phyloP scores from a whole-genome alignment of 2,113 vertebrate species.

The Muntiacus muntjak region DNA sequence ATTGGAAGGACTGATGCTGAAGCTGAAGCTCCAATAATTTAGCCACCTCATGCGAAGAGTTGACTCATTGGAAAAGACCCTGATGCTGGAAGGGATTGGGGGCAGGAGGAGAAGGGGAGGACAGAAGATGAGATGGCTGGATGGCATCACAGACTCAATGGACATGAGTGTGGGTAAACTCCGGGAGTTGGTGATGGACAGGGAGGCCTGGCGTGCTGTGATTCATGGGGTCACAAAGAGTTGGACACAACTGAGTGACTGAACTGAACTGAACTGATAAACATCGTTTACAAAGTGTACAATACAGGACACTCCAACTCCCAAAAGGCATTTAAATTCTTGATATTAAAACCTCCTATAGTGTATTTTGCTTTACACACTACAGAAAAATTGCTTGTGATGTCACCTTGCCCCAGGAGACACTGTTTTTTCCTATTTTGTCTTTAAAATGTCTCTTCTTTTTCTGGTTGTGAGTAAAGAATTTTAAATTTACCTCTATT shows the following conservation, averaged over 20 bases:
- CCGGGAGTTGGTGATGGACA: no score
- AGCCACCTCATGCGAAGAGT: no score
- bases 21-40: no score
- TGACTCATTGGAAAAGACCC: no score
- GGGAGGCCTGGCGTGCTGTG: no score
- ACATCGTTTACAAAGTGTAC: not conserved
- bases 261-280: not conserved
- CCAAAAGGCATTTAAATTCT: not conserved
- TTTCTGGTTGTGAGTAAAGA: not conserved
- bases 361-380: not conserved
- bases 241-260: fast-evolving
- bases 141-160: no score
- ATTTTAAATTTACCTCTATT: not conserved
- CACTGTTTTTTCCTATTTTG: slow-evolving; percentile 37
- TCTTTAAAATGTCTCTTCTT: slow-evolving; percentile 4
- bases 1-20: no score
- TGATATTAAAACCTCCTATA: not conserved
- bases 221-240: no score
- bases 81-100: no score
- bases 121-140: no score
- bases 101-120: no score
- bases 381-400: slow-evolving; percentile 22
- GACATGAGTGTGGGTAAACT: no score
- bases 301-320: not conserved
- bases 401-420: slow-evolving; percentile 33